Evolutionary conservation across 2,888 invertebrate genomes (phyloP).

Genomic region (Lypha dubia): DNA sequence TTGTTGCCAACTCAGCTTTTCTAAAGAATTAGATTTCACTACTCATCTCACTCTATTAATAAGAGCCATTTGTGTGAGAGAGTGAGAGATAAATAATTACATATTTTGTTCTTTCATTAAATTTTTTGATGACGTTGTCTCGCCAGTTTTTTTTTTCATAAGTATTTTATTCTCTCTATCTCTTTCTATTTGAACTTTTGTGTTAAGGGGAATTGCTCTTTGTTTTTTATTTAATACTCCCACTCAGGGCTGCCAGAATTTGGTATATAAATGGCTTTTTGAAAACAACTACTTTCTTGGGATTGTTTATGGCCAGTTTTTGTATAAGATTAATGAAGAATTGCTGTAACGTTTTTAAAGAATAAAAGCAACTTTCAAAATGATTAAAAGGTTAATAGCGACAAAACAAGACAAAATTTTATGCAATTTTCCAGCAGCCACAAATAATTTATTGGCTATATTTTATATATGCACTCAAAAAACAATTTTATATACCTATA

Average conservation of each 20-base stretch:
- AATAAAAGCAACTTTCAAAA: no score
- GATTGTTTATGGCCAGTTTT: no score
- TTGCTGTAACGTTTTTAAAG: no score
- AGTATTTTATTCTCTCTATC: slow-evolving; percentile 51
- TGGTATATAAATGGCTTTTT: no score
- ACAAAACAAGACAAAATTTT: no score
- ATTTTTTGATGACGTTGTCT: slow-evolving; percentile 58
- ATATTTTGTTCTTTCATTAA: neutral
- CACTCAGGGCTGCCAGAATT: slow-evolving; percentile 6
- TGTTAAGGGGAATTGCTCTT: slow-evolving; percentile 35
- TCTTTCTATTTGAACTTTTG: slow-evolving; percentile 45
- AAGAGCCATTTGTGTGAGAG: slow-evolving; percentile 50
- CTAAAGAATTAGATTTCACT: slow-evolving; percentile 61
- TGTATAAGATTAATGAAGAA: no score
- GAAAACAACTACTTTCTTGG: no score
- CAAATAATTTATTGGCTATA: no score
- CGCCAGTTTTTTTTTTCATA: slow-evolving; percentile 6
- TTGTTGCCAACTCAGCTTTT: slow-evolving; percentile 71
- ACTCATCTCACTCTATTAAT: slow-evolving; percentile 67
- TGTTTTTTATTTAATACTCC: slow-evolving; percentile 59
- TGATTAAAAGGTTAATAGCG: no score
- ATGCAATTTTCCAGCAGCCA: no score
- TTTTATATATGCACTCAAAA: no score
- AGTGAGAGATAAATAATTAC: slow-evolving; percentile 44
- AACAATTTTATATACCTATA: no score